These are phyloP conservation scores for Drosophila quadrilineata DNA, from an alignment of 1,140 invertebrate genomes.

Conservation along the genomic window DNA sequence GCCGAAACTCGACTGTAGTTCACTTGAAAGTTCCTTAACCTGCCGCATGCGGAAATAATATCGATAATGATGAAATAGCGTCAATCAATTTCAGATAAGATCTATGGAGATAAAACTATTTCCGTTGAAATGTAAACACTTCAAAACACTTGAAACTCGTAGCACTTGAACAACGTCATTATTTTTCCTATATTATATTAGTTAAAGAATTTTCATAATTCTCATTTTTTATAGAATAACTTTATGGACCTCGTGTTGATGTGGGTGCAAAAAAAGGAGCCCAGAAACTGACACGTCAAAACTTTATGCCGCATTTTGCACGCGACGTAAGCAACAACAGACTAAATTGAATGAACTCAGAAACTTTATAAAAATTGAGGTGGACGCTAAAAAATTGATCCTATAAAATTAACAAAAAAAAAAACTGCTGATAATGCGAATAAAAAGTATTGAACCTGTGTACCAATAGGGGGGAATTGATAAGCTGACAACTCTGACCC, in stretches of 20 bases:
- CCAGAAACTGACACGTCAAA: constrained; percentile 61
- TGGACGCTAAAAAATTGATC: constrained; percentile 26
- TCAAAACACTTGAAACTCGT: no score
- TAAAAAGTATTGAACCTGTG: constrained; percentile 39
- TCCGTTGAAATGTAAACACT: neutral
- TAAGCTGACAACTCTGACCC: constrained; percentile 12
- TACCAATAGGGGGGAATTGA: no score
- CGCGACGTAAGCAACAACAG: no score
- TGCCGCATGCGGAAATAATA: neutral
- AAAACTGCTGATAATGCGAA: constrained; percentile 42
- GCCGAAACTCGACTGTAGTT: no score
- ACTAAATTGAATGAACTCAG: constrained; percentile 31
- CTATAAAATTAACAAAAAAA: neutral
- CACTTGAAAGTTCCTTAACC: neutral
- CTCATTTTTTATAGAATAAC: no score
- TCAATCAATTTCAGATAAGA: no score
- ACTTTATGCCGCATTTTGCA: constrained; percentile 56
- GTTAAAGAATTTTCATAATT: no score
- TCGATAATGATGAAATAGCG: constrained; percentile 1
- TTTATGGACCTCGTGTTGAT: constrained; percentile 36
- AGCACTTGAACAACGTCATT: no score
- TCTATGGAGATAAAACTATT: neutral
- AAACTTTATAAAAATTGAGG: no score
- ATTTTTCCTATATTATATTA: no score
- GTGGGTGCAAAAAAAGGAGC: constrained; percentile 50